Evolutionary conservation across 2,797 vertebrate species (phyloP), one percentile per base, ranked within the genome.

Genomic region (Girardinus metallicus): DNA sequence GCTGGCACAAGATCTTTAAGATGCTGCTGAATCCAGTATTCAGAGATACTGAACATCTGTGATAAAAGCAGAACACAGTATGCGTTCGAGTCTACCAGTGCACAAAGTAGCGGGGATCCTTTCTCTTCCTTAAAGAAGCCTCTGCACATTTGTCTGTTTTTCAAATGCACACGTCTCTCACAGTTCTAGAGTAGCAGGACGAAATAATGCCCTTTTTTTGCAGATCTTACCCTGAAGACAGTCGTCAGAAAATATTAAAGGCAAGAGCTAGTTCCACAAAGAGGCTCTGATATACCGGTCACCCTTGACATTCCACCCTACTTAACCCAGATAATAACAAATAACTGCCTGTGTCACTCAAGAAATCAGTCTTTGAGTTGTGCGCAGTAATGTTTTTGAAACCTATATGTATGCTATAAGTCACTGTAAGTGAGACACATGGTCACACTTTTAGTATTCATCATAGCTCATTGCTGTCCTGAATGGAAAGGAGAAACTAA

Each of bases 271-370:
- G 84, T 90, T 85, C 83, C 81, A 80, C 1, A n/a, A 46, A 51
- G 29, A 49, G 79, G 49, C 66, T 72, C 73, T 86, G 84, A 84
- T 89, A 81, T 87, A 84, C 77, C 85, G 81, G 86, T 87, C 88
- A 82, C 89, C 87, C 86, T 87, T 83, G 85, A 92, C 86, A 86
- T 95, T 95, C 95, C 89, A 95, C 92, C 91, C 94, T 91, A 95
- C 94, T 94, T 95, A 90, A 85, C 91, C 73, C 43, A 84, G 85
- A 95, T 92, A 96, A 95, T 94, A 90, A 90, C 87, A 93, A 93
- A 95, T 95, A 87, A 93, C 90, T 72, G 73, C 53, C 66, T 15
- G 47, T 91, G 94, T 92, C 95, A 95, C 85, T 96, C 92, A 95
- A 84, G 82, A 89, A 84, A 89, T 86, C 86, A 76, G 84, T 82